These are phyloP conservation scores for Allophyes oxyacanthae DNA, from an alignment of 2,888 invertebrate genomes.

Conservation along the genomic window DNA sequence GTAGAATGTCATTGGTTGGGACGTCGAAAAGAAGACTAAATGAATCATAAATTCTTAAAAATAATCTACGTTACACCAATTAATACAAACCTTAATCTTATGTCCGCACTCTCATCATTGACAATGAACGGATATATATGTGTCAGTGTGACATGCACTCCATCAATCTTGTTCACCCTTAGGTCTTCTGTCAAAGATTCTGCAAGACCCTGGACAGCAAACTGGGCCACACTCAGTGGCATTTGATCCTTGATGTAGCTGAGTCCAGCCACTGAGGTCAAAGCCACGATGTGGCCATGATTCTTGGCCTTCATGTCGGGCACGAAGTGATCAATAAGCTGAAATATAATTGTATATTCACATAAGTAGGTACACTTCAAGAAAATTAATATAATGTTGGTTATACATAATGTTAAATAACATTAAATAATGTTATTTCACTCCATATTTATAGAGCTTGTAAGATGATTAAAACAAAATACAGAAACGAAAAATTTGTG, in stretches of 20 bases:
- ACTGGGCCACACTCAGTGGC: conserved; percentile 91
- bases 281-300: conserved; percentile 90
- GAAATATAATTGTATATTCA: conserved; percentile 55
- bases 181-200: conserved; percentile 90
- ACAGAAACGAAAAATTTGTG: too few species aligned
- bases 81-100: conserved; percentile 88
- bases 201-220: conserved; percentile 91
- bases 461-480: too few species aligned
- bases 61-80: too few species aligned
- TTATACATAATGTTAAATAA: too few species aligned
- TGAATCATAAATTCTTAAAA: too few species aligned
- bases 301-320: conserved; percentile 90
- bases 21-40: too few species aligned
- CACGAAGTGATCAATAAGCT: conserved; percentile 90
- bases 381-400: neutral
- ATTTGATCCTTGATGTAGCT: conserved; percentile 89
- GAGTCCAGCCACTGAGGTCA: conserved; percentile 91
- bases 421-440: too few species aligned
- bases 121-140: conserved; percentile 91
- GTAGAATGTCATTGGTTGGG: too few species aligned
- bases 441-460: too few species aligned
- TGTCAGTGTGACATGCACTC: conserved; percentile 89
- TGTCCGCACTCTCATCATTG: conserved; percentile 86
- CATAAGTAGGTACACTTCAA: too few species aligned
- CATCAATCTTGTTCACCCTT: conserved; percentile 86